phyloP scores from a whole-genome alignment of 2,888 invertebrate genomes.

The Iselma pallidipennis region DNA sequence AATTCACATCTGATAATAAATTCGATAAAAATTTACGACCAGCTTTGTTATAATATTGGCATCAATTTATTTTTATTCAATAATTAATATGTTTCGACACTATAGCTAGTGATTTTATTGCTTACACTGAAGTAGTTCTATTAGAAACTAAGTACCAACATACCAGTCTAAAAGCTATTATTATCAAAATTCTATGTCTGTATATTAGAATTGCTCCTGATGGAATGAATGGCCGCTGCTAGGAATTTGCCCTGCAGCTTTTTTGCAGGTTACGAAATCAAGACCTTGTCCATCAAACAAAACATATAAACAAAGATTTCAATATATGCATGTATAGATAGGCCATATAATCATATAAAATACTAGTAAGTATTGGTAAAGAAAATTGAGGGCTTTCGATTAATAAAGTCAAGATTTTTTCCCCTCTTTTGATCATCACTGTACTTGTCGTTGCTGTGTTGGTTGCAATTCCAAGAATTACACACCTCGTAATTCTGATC shows the following conservation, averaged over 20 bases:
- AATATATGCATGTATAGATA: not conserved
- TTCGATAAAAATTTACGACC: slow-evolving; percentile 19
- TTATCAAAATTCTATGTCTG: slow-evolving; percentile 26
- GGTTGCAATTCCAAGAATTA: slow-evolving; percentile 3
- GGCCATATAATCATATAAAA: too few species aligned
- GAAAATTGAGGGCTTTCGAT: too few species aligned
- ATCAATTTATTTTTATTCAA: slow-evolving; percentile 23
- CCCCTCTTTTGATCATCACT: not conserved
- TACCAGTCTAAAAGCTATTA: slow-evolving; percentile 26
- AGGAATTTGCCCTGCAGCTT: slow-evolving; percentile 21
- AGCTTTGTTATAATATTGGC: slow-evolving; percentile 8
- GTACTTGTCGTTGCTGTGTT: not conserved
- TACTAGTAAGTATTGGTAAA: too few species aligned
- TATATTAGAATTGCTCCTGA: slow-evolving; percentile 23
- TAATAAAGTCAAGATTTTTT: not conserved
- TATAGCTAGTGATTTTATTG: not conserved
- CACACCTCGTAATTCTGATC: slow-evolving; percentile 4
- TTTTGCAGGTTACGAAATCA: slow-evolving; percentile 16
- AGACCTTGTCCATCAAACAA: slow-evolving; percentile 19
- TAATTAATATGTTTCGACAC: slow-evolving; percentile 26
- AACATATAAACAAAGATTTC: slow-evolving; percentile 18
- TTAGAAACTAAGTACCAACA: slow-evolving; percentile 24
- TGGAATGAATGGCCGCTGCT: slow-evolving; percentile 9
- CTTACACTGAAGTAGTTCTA: slow-evolving; percentile 12
- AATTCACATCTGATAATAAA: slow-evolving; percentile 12